phyloP scores from a whole-genome alignment of 2,888 invertebrate genomes.

The Drosophila buzzatii region DNA sequence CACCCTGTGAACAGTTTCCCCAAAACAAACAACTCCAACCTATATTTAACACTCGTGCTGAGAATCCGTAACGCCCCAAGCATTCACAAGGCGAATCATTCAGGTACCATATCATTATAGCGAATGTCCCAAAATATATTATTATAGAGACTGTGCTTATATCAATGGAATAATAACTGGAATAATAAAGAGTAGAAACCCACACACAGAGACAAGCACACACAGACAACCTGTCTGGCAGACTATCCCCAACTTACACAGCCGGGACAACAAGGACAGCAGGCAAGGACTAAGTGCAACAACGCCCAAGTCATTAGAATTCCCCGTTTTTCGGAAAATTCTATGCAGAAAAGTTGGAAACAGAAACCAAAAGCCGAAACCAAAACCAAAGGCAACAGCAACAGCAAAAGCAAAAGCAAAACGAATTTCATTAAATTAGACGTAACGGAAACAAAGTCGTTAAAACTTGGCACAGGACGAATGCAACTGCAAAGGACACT shows the following conservation, averaged over 20 bases:
- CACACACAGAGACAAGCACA: not conserved
- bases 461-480: conserved; percentile 70
- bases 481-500: conserved; percentile 53
- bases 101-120: conserved; percentile 53
- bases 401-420: conserved; percentile 73
- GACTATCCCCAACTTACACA: not conserved
- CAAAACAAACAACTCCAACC: conserved; percentile 2
- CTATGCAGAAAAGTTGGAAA: conserved; percentile 66
- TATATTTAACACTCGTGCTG: conserved; percentile 34
- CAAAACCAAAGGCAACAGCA: conserved; percentile 36
- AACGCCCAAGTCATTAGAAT: conserved; percentile 79
- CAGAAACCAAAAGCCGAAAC: conserved; percentile 25
- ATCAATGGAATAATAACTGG: conserved; percentile 28
- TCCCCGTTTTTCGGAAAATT: conserved; percentile 68
- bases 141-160: conserved; percentile 30
- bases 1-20: conserved; percentile 17
- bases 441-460: conserved; percentile 81
- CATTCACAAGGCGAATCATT: conserved; percentile 8
- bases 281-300: conserved; percentile 45
- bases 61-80: conserved; percentile 16
- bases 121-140: conserved; percentile 37
- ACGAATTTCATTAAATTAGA: conserved; percentile 80
- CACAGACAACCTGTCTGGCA: conserved; percentile 8
- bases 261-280: not conserved
- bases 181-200: conserved; percentile 18